Base-by-base conservation (phyloP, 92 coral and sea anemone species). In the Nematostella vectensis region DNA sequence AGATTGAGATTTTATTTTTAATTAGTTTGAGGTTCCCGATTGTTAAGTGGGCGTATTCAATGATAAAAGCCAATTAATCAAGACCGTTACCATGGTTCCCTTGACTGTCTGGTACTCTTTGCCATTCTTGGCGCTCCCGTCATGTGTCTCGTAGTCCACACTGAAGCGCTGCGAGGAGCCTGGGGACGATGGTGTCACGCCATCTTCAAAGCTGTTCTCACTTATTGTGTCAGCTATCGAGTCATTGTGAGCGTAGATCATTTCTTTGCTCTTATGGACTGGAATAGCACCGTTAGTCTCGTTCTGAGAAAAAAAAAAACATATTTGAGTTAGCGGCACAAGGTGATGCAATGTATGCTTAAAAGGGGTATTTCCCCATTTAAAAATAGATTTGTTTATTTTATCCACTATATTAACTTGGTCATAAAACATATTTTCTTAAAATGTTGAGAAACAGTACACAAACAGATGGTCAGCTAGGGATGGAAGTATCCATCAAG, bases 71-170 rank as follows among this genome's bases (percentile, higher is more conserved):
- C n/a, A n/a, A n/a, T n/a, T n/a, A n/a, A n/a, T n/a, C n/a, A n/a
- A n/a, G n/a, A n/a, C n/a, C n/a, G 48, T 75, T 66, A 85, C 95
- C 74, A 85, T 24, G 33, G 95, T 85, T 38, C 95, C 95, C 27
- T 67, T 70, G 9, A 70, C 54, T n/a, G 63, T 48, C 23, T 69
- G 58, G 54, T 75, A 85, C 21, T 85, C 78, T 59, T 69, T 75
- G 71, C 76, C 69, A 57, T 85, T 65, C 59, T 71, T 80, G 0
- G 88, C 95, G 29, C 57, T 62, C 20, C 95, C 95, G 51, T 85
- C 95, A 13, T 88, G 65, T n/a, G 95, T 85, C 80, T 85, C 95
- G 31, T 75, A 85, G 49, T 85, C 95, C 27, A 85, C 81, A 67
- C 74, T 59, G 43, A 65, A 43, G 2, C 54, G 48, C 22, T 48